These are phyloP conservation scores for Stegodyphus mimosarum DNA, from an alignment of 1,140 invertebrate species.

Conservation along the genomic window DNA sequence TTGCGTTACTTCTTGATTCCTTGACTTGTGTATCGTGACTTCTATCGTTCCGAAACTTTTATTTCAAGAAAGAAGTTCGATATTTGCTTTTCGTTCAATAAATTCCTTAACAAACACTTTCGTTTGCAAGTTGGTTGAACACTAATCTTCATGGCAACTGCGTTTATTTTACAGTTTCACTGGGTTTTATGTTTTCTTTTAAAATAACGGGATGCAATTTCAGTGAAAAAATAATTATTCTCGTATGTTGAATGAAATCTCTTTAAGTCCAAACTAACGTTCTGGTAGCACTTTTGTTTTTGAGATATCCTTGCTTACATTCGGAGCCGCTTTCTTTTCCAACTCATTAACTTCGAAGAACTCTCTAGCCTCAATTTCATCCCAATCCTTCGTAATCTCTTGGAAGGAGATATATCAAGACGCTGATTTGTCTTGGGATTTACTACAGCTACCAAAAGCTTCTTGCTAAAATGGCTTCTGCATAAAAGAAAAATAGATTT, in stretches of 20 bases:
- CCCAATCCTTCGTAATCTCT: conserved; percentile 33
- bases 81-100: no score
- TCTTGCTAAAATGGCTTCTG: conserved; percentile 9
- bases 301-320: background rate
- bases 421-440: conserved; percentile 49
- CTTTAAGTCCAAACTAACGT: conserved; percentile 5
- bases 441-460: conserved; percentile 3
- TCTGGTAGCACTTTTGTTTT: background rate
- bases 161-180: no score
- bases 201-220: no score
- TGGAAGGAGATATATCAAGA: conserved; percentile 27
- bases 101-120: no score
- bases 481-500: background rate
- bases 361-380: conserved; percentile 43
- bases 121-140: no score
- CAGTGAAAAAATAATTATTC: conserved; percentile 15
- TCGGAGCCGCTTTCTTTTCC: conserved; percentile 26
- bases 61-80: no score
- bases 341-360: conserved; percentile 39
- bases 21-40: no score
- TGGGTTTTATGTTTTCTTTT: no score
- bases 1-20: no score
- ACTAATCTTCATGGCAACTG: no score
- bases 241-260: conserved; percentile 1
- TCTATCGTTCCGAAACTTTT: no score